Evolutionary conservation across 2,888 invertebrate species (phyloP), one percentile per base, ranked within the genome.

Genomic region (Hetaerina titia): DNA sequence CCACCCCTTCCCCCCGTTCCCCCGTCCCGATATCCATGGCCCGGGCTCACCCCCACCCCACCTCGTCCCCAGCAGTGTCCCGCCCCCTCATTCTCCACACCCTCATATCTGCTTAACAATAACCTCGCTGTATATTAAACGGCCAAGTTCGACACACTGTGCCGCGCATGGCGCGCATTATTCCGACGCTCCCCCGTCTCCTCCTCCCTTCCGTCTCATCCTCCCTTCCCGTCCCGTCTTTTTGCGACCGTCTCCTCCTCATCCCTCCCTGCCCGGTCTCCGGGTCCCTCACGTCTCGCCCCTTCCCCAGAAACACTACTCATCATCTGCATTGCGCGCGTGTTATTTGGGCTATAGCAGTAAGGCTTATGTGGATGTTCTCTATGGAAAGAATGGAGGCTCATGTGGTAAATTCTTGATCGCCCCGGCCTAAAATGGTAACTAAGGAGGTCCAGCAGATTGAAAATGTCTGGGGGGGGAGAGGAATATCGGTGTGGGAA

Each of bases 31-130:
- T 89, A 19, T n/a, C 45, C 57, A 58, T 11, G 15, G 13, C 25
- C 45, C 45, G 17, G 31, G 31, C n/a, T n/a, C 87, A 17, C 45
- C 15, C 88, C 25, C 13, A 8, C 31, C 88, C 89, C n/a, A 57
- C 1, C 57, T 57, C 60, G 31, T 25, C 25, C 31, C 64, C 64
- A 25, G 64, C 45, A 13, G 81, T 81, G 81, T 81, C 31, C 56
- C 22, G 92, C 92, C 45, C 56, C 22, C 92, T 92, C 92, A 92
- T 92, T 92, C 69, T 64, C 92, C 69, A 64, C 92, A 64, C 92
- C 92, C 69, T 69, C 92, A 90, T 90, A 90, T 90, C 90, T 90
- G 90, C 90, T 90, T 90, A 90, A 90, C 90, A 90, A 90, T 90
- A 90, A 90, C 90, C 90, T 90, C 45, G 90, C 90, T 90, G 90